These are phyloP conservation scores for Catocala fraxini DNA, from an alignment of 2,888 invertebrate species.

Conservation along the genomic window DNA sequence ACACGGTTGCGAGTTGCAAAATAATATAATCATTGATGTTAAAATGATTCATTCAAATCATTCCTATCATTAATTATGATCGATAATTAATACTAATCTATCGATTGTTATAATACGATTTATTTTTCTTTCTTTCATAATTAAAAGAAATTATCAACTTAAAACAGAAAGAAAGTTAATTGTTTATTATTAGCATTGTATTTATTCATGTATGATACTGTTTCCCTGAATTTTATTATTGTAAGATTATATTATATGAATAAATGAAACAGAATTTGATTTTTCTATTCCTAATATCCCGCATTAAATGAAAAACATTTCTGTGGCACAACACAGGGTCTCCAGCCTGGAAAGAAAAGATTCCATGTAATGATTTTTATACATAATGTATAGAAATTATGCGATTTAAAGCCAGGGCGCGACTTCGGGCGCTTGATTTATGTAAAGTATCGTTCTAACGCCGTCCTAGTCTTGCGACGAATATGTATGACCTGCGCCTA, in stretches of 20 bases:
- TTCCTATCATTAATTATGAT: conserved; percentile 76
- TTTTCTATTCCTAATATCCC: conserved; percentile 33
- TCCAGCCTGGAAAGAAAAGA: too few species aligned
- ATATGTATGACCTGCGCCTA: too few species aligned
- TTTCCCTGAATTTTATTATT: conserved; percentile 86
- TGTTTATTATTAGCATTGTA: conserved; percentile 85
- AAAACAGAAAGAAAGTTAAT: conserved; percentile 73
- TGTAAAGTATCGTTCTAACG: too few species aligned
- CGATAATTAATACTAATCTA: conserved; percentile 48
- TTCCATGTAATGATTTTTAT: too few species aligned
- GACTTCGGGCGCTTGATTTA: too few species aligned
- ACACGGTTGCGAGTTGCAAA: conserved; percentile 57
- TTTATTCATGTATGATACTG: conserved; percentile 87
- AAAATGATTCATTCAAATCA: conserved; percentile 78
- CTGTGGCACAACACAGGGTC: too few species aligned
- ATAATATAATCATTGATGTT: conserved; percentile 65
- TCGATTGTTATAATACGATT: conserved; percentile 66
- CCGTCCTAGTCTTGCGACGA: too few species aligned
- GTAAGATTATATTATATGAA: conserved; percentile 85
- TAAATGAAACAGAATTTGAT: conserved; percentile 65
- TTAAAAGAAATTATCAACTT: conserved; percentile 69
- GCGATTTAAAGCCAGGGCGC: too few species aligned
- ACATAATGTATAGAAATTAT: too few species aligned
- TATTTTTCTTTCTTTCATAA: conserved; percentile 67
- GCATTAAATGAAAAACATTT: background rate